A percentile compares a stretch with the other conserved stretches of the same genome.
phyloP scores from a whole-genome alignment of 2,113 vertebrate species.

The Xiphias gladius region DNA sequence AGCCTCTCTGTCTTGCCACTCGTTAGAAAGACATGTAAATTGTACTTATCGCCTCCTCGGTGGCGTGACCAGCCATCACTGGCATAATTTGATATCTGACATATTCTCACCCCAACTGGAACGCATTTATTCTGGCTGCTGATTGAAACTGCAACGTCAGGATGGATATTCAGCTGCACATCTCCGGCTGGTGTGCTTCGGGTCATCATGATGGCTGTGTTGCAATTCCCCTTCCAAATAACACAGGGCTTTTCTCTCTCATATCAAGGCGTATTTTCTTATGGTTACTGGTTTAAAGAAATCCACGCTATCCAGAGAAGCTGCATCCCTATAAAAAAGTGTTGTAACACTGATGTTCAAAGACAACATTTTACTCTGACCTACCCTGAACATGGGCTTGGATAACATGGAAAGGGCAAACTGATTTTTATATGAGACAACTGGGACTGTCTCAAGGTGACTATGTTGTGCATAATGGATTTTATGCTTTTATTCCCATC shows the following conservation, averaged over 20 bases:
- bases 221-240: slow-evolving; percentile 42
- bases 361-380: slow-evolving; percentile 24
- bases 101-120: slow-evolving; percentile 53
- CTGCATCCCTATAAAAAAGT: not conserved
- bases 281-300: slow-evolving; percentile 29
- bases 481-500: slow-evolving; percentile 51
- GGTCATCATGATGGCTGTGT: slow-evolving; percentile 55
- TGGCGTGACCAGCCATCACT: slow-evolving; percentile 71
- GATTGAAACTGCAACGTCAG: slow-evolving; percentile 70
- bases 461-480: slow-evolving; percentile 60
- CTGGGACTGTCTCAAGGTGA: slow-evolving; percentile 66
- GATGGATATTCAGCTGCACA: slow-evolving; percentile 59
- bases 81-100: slow-evolving; percentile 80
- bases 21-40: slow-evolving; percentile 76
- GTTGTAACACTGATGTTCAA: slow-evolving; percentile 15
- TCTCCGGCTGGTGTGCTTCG: slow-evolving; percentile 21
- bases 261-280: slow-evolving; percentile 17
- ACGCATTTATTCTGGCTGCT: slow-evolving; percentile 55
- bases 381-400: slow-evolving; percentile 38
- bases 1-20: slow-evolving; percentile 63
- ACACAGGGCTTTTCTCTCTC: slow-evolving; percentile 28
- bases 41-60: slow-evolving; percentile 73
- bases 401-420: slow-evolving; percentile 43
- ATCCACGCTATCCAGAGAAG: not conserved
- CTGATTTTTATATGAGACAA: slow-evolving; percentile 46